Evolutionary conservation across 2,888 invertebrate genomes (phyloP).

Genomic region (Micropterix aruncella): DNA sequence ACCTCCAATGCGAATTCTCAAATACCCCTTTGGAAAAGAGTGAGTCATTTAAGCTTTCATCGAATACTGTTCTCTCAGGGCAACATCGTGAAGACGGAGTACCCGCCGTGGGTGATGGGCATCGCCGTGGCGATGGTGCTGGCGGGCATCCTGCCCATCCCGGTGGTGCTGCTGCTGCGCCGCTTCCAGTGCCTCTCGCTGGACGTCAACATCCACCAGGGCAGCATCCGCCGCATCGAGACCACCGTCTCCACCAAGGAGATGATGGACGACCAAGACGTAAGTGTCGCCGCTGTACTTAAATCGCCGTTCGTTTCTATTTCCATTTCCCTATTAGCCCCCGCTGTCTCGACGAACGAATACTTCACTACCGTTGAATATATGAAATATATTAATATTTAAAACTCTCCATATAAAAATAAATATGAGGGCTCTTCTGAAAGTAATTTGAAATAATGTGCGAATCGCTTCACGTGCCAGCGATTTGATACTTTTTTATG

Average conservation of each 20-base stretch:
- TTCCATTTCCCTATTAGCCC: too few species aligned
- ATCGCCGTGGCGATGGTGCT: constrained; percentile 64
- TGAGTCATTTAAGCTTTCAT: neutral
- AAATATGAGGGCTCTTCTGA: too few species aligned
- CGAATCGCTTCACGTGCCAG: too few species aligned
- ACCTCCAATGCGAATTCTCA: too few species aligned
- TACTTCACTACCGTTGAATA: too few species aligned
- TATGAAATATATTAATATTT: too few species aligned
- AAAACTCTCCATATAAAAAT: too few species aligned
- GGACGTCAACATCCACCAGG: constrained; percentile 84
- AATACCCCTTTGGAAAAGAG: neutral
- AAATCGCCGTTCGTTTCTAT: too few species aligned
- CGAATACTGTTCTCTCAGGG: constrained; percentile 51
- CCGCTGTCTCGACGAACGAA: too few species aligned
- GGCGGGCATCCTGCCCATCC: constrained; percentile 73
- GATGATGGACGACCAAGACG: constrained; percentile 89
- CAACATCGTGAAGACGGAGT: constrained; percentile 46
- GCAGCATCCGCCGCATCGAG: constrained; percentile 81
- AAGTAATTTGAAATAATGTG: too few species aligned
- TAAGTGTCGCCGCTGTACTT: too few species aligned
- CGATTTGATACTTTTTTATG: too few species aligned
- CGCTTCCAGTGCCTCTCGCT: constrained; percentile 80
- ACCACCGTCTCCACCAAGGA: constrained; percentile 89
- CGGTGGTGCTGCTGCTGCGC: constrained; percentile 70
- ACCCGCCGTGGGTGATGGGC: constrained; percentile 71